Evolutionary conservation across 2,888 invertebrate genomes (phyloP), one percentile per base, ranked within the genome.

Genomic region (Chaetoderma sp.): DNA sequence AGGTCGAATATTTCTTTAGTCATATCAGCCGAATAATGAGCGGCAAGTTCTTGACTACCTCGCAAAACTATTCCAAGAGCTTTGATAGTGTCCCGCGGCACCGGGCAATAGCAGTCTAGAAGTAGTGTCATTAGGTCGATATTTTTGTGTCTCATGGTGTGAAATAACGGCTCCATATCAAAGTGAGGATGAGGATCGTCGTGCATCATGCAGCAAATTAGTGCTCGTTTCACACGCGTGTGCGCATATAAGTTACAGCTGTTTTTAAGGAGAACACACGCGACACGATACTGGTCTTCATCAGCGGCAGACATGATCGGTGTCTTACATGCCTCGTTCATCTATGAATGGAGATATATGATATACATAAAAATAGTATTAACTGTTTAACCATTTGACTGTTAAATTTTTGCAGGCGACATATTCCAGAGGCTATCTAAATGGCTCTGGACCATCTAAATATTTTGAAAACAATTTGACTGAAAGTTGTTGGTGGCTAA

Each of bases 121-220:
- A 85, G 59, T 44, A 81, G 58, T 57, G 76, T 69, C 47, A 83
- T 67, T 61, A 82, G 71, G 44, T 80, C 76, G 13, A 82, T 55
- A 76, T 80, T 79, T 70, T 81, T 80, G 67, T 82, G 82, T 44
- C 80, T 79, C 64, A 84, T 65, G 32, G 83, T 80, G 42, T 78
- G 68, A 66, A 83, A 84, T 32, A 86, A 60, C 3, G 86, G 85
- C 63, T 84, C 82, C 54, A 83, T 74, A 60, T 79, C 83, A 60
- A 84, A 77, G 70, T 84, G 84, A 2, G 85, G 84, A 65, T 84
- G 84, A 2, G 68, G 28, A 68, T 85, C 85, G n/a, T 77, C 76
- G 68, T 81, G 78, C 10, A 67, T 60, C 4, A 76, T 59, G 63
- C 84, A 85, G 58, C 85, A 85, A 32, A 73, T 72, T 63, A 73